A percentile compares a stretch with the other conserved stretches of the same genome.
Evolutionary conservation across 2,888 invertebrate genomes (phyloP).

Genomic region (Andrena fulva): DNA sequence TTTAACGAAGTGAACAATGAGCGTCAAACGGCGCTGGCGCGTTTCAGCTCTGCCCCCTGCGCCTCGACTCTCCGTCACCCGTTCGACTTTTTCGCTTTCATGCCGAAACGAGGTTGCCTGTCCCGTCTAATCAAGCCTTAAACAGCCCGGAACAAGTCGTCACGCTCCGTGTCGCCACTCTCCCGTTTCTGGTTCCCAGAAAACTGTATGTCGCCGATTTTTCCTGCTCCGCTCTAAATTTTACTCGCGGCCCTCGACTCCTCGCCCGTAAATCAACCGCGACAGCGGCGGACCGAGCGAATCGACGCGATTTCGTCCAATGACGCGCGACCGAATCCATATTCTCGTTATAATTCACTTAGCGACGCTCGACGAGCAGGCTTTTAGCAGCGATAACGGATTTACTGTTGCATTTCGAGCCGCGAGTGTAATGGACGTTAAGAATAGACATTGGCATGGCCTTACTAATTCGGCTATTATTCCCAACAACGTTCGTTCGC

Average conservation of each 20-base stretch:
- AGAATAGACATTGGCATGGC: constrained; percentile 58
- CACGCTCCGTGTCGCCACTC: neutral
- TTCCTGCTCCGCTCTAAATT: neutral
- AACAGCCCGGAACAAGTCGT: neutral
- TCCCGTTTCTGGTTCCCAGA: neutral
- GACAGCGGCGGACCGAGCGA: neutral
- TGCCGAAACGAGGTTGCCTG: constrained; percentile 24
- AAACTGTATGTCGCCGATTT: neutral
- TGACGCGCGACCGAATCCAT: constrained; percentile 50
- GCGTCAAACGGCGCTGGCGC: constrained; percentile 63
- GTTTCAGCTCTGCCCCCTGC: constrained; percentile 30
- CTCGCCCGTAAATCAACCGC: neutral
- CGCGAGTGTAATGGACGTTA: constrained; percentile 57
- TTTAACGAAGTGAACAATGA: constrained; percentile 81
- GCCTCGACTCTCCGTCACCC: constrained; percentile 37
- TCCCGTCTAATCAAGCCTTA: constrained; percentile 23
- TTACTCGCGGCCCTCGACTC: neutral
- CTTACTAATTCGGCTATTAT: constrained; percentile 54
- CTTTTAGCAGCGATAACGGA: constrained; percentile 64
- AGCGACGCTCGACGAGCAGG: constrained; percentile 54
- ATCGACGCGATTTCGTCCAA: constrained; percentile 27
- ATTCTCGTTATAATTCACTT: constrained; percentile 55
- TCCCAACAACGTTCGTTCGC: constrained; percentile 34
- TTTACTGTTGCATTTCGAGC: constrained; percentile 50
- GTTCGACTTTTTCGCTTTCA: constrained; percentile 39